phyloP scores from a whole-genome alignment of 2,888 invertebrate genomes.

The Coremacera marginata region DNA sequence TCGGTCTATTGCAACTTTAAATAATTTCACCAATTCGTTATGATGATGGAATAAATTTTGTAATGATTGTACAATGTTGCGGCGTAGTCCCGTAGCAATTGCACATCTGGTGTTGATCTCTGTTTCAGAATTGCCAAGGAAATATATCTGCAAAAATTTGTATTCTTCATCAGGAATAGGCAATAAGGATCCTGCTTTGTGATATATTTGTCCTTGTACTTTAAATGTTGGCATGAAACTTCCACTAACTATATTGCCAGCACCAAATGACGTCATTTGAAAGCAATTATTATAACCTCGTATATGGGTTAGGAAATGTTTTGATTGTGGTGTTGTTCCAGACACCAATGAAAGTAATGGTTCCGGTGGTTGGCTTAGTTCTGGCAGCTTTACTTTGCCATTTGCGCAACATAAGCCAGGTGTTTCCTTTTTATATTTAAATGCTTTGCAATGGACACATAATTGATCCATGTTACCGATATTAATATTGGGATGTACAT shows the following conservation, averaged over 20 bases:
- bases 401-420: too few relatives aligned
- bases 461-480: too few relatives aligned
- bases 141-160: conserved; percentile 39
- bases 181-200: neutral
- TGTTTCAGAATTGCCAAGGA: conserved; percentile 28
- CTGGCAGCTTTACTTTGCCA: neutral
- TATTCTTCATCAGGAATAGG: neutral
- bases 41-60: conserved; percentile 36
- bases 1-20: conserved; percentile 3
- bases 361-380: too few relatives aligned
- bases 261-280: conserved; percentile 14
- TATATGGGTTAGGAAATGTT: neutral
- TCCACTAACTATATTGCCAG: neutral
- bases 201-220: neutral
- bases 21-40: conserved; percentile 30
- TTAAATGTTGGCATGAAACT: neutral
- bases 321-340: neutral
- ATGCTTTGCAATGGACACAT: too few relatives aligned
- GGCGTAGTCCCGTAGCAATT: too few relatives aligned
- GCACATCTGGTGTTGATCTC: neutral
- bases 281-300: neutral
- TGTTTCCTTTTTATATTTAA: too few relatives aligned
- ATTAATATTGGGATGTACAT: too few relatives aligned
- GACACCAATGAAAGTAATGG: neutral
- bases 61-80: neutral